Conservation (phyloP, 2,888 invertebrate species). For the Oeneis ivallda region DNA sequence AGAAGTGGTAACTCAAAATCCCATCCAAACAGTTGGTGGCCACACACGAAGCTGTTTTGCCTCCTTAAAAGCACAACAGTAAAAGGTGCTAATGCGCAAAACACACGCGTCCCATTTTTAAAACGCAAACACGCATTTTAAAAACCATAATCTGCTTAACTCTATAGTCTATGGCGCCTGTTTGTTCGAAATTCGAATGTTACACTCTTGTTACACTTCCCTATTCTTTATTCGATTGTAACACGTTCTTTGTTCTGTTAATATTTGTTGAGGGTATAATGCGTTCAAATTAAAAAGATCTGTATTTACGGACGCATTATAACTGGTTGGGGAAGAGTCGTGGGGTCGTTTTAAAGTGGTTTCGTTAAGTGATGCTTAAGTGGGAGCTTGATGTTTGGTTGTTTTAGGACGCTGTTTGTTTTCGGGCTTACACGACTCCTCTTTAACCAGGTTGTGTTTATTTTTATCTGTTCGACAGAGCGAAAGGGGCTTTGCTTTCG, state of each 20-base stretch:
- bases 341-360: slow-evolving; percentile 59
- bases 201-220: slow-evolving; percentile 70
- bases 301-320: slow-evolving; percentile 43
- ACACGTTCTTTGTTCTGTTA: slow-evolving; percentile 68
- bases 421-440: slow-evolving; percentile 66
- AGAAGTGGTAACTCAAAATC: slow-evolving; percentile 45
- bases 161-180: slow-evolving; percentile 69
- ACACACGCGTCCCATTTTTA: slow-evolving; percentile 70
- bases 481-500: slow-evolving; percentile 25
- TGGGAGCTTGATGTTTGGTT: slow-evolving; percentile 75
- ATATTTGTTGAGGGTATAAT: slow-evolving; percentile 62
- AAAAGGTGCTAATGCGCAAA: slow-evolving; percentile 78
- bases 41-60: slow-evolving; percentile 65
- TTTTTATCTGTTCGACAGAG: slow-evolving; percentile 51
- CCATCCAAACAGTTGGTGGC: slow-evolving; percentile 50
- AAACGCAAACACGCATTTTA: slow-evolving; percentile 68
- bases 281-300: slow-evolving; percentile 58
- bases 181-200: slow-evolving; percentile 62
- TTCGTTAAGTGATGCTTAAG: slow-evolving; percentile 74
- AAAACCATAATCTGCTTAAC: slow-evolving; percentile 69
- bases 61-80: slow-evolving; percentile 69
- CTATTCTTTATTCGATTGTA: slow-evolving; percentile 60
- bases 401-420: slow-evolving; percentile 75
- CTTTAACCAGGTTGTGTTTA: slow-evolving; percentile 71
- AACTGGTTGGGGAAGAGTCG: slow-evolving; percentile 43